Percentiles rank a stretch among this genome's conserved stretches.
Evolutionary conservation across 2,888 invertebrate species (phyloP).

Genomic region (Amblyjoppa fuscipennis): DNA sequence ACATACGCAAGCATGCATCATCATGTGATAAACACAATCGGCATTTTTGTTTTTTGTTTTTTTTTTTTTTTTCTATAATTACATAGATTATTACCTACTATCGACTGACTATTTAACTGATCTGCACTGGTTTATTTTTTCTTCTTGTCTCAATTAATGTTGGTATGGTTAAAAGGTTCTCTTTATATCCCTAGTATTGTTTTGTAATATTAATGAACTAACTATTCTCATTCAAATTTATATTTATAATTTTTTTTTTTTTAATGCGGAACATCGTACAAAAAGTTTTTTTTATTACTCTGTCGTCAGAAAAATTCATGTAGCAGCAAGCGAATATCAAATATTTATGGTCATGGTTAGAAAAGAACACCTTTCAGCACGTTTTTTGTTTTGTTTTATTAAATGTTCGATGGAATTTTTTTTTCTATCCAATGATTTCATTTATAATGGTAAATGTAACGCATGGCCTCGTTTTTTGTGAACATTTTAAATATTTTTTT

Average conservation of each 20-base stretch:
- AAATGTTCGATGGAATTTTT: slow-evolving; percentile 58
- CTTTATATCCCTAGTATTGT: slow-evolving; percentile 32
- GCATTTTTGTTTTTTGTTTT: slow-evolving; percentile 35
- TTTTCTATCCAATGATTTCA: slow-evolving; percentile 25
- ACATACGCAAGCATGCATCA: slow-evolving; percentile 58
- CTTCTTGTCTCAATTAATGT: slow-evolving; percentile 40
- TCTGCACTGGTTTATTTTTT: slow-evolving; percentile 23
- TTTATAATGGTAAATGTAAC: slow-evolving; percentile 44
- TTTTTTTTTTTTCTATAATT: slow-evolving; percentile 57
- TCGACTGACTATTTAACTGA: slow-evolving; percentile 39
- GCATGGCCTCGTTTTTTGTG: slow-evolving; percentile 29
- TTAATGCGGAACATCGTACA: slow-evolving; percentile 68
- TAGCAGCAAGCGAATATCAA: slow-evolving; percentile 69
- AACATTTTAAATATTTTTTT: slow-evolving; percentile 36
- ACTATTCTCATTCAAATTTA: slow-evolving; percentile 51
- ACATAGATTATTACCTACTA: slow-evolving; percentile 49
- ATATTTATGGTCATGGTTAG: slow-evolving; percentile 67
- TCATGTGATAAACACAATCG: slow-evolving; percentile 67
- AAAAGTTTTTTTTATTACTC: slow-evolving; percentile 66
- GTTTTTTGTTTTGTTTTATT: slow-evolving; percentile 43
- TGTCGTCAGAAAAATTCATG: slow-evolving; percentile 66
- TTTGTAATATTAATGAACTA: slow-evolving; percentile 56
- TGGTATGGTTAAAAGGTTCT: slow-evolving; percentile 45
- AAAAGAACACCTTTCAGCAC: slow-evolving; percentile 66
- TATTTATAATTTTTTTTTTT: slow-evolving; percentile 47